phyloP scores from a whole-genome alignment of 1,140 invertebrate genomes.

The Daktulosphaira vitifoliae region DNA sequence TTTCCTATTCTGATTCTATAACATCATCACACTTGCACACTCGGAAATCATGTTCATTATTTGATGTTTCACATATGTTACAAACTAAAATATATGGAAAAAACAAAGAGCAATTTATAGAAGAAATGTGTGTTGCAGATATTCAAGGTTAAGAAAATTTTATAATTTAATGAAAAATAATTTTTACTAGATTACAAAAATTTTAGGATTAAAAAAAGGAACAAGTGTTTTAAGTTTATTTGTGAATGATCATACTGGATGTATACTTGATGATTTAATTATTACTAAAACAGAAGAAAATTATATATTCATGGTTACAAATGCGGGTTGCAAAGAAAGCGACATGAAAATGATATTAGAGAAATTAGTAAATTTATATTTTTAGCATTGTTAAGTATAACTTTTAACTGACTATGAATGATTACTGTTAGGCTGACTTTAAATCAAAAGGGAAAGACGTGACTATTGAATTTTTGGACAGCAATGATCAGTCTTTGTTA shows the following conservation, averaged over 20 bases:
- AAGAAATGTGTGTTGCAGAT: constrained; percentile 77
- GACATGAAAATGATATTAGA: constrained; percentile 55
- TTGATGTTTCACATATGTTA: constrained; percentile 98
- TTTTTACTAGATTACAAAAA: too few species aligned
- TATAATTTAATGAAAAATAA: too few species aligned
- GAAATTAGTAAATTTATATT: constrained; percentile 46
- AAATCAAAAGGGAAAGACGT: constrained; percentile 63
- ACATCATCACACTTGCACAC: constrained; percentile 78
- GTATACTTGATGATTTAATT: constrained; percentile 95
- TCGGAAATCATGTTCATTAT: constrained; percentile 71
- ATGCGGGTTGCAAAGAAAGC: constrained; percentile 71
- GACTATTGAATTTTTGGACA: constrained; percentile 61
- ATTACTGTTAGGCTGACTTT: constrained; percentile 47
- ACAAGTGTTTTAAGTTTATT: constrained; percentile 78
- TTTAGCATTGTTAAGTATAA: not conserved
- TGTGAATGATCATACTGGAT: constrained; percentile 79
- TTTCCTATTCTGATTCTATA: constrained; percentile 78
- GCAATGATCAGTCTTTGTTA: constrained; percentile 66
- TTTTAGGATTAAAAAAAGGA: constrained; percentile 42
- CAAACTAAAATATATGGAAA: constrained; percentile 75
- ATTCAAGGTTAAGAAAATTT: constrained; percentile 50
- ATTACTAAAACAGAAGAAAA: constrained; percentile 74
- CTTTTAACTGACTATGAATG: too few species aligned
- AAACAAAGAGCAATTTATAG: constrained; percentile 69
- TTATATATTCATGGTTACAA: constrained; percentile 88